Conservation (phyloP, 2,113 vertebrate species). For the Balaeniceps rex region DNA sequence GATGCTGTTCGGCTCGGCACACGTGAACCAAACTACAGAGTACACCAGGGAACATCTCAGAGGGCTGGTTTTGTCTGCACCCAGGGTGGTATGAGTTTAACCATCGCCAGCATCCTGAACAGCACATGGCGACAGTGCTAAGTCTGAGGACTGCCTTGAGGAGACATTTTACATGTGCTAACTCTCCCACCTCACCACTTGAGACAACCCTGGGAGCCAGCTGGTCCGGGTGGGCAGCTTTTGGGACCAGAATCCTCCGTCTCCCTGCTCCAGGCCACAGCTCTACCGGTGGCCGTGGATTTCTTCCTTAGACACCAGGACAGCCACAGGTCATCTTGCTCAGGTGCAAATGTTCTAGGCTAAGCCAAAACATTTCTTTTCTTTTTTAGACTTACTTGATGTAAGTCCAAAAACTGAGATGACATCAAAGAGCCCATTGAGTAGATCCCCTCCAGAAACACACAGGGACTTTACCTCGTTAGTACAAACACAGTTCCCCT, state of each 20-base stretch:
- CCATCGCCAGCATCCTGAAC: not conserved
- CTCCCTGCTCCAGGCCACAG: not conserved
- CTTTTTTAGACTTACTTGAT: slow-evolving; percentile 63
- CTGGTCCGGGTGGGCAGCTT: not conserved
- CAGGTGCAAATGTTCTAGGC: slow-evolving; percentile 64
- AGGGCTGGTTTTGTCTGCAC: not conserved
- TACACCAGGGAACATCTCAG: not conserved
- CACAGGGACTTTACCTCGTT: slow-evolving; percentile 46
- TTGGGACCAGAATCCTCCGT: not conserved
- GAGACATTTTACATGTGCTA: not conserved
- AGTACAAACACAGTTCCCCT: slow-evolving; percentile 60
- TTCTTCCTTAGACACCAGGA: not conserved
- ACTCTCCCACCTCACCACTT: not conserved
- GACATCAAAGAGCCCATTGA: slow-evolving; percentile 57
- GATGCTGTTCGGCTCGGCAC: not conserved
- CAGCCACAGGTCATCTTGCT: slow-evolving; percentile 45
- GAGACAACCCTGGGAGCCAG: not conserved
- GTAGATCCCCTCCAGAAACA: slow-evolving; percentile 66
- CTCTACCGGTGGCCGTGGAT: not conserved
- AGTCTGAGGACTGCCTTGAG: not conserved
- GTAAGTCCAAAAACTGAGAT: slow-evolving; percentile 65
- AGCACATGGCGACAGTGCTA: not conserved
- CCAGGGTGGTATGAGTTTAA: not conserved
- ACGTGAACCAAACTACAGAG: not conserved
- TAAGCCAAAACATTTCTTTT: slow-evolving; percentile 52